These are phyloP conservation scores for Procavia capensis DNA, from an alignment of 2,113 vertebrate genomes.

Conservation along the genomic window DNA sequence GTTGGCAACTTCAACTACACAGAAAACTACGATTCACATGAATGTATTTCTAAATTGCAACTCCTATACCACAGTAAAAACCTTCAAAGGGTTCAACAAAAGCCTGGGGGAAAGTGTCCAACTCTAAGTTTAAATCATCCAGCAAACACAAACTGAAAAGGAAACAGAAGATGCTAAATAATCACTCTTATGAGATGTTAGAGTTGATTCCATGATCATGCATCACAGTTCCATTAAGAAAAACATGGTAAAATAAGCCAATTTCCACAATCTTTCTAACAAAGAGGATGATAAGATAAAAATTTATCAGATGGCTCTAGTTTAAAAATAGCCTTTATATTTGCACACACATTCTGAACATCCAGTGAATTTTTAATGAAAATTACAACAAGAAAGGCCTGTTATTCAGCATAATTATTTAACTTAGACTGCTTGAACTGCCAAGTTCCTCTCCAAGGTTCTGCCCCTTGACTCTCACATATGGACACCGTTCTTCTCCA, in stretches of 20 bases:
- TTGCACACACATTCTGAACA: neutral
- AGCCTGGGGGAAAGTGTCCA: neutral
- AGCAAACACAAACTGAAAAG: neutral
- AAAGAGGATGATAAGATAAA: constrained; percentile 78
- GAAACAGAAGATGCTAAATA: neutral
- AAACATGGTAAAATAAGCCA: constrained; percentile 74
- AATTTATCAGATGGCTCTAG: constrained; percentile 68
- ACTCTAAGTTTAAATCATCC: neutral
- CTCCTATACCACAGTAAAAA: neutral
- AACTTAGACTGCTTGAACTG: neutral
- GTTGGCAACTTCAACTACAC: neutral
- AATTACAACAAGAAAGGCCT: neutral
- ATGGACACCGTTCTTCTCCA: neutral
- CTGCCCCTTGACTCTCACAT: neutral
- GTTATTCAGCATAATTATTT: neutral
- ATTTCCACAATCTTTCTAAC: constrained; percentile 74
- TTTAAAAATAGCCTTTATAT: constrained; percentile 65
- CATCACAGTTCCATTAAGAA: neutral
- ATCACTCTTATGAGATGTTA: neutral
- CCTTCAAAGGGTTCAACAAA: neutral
- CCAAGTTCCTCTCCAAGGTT: neutral
- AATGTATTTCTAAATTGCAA: neutral
- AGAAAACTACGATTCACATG: neutral
- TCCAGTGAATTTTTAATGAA: constrained; percentile 28
- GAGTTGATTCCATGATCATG: neutral